A percentile compares a stretch with the other conserved stretches of the same genome.
Conservation (phyloP, 2,797 vertebrate genomes). For the Gobio occitaniae region DNA sequence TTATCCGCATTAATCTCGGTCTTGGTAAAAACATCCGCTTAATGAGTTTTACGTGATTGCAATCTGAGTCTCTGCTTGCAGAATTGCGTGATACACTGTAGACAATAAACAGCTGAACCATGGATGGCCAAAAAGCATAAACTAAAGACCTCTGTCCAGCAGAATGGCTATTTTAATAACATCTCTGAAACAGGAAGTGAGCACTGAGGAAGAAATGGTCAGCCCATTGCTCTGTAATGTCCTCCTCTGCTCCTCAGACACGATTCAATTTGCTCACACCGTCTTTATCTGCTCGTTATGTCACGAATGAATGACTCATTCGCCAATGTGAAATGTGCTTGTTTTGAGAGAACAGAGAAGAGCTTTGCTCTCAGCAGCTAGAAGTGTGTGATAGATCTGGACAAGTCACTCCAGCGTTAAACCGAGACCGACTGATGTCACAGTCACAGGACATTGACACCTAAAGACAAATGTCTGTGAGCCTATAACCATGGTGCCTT, state of each 20-base stretch:
- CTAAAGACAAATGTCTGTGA: constrained; percentile 9
- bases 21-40: constrained; percentile 55
- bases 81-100: constrained; percentile 40
- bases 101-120: constrained; percentile 42
- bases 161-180: constrained; percentile 52
- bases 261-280: constrained; percentile 60
- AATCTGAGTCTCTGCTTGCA: constrained; percentile 39
- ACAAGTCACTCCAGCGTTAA: constrained; percentile 34
- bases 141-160: constrained; percentile 55
- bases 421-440: constrained; percentile 7
- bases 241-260: constrained; percentile 52
- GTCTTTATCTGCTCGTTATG: constrained; percentile 59
- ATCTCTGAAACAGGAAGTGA: constrained; percentile 55
- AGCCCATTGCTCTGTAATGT: constrained; percentile 47
- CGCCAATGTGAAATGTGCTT: constrained; percentile 51
- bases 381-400: constrained; percentile 38
- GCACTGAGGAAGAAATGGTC: constrained; percentile 50
- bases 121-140: constrained; percentile 42
- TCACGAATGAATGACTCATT: constrained; percentile 55
- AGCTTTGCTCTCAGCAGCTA: constrained; percentile 7
- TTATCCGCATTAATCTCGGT: constrained; percentile 52
- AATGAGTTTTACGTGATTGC: constrained; percentile 52
- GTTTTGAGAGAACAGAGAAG: constrained; percentile 3
- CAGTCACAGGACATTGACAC: background rate
- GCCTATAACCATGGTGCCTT: background rate